Base-by-base conservation (phyloP, 2,113 vertebrate species). In the Nestor notabilis region DNA sequence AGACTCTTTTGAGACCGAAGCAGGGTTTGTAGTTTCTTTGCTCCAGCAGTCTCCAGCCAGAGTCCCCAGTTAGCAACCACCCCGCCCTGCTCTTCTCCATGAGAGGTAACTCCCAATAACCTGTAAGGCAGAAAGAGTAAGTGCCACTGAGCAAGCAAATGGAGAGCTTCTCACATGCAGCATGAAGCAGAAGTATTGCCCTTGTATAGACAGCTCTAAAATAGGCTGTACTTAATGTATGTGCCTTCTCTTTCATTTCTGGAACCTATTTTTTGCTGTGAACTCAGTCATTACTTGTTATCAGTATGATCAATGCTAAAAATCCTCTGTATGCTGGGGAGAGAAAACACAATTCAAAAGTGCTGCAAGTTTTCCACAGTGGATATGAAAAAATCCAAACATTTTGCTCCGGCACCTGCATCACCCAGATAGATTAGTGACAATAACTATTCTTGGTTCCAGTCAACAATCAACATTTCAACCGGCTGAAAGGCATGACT, bases 401-500 rank as follows among this genome's bases (percentile, higher is more conserved):
- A 4, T 43, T 77, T 77, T 44, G 28, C 53, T 78, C 85, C 56
- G 33, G 50, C 53, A 71, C 61, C 56, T 87, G 53, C 63, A 64
- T 50, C 50, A 68, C 63, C 91, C 50, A 44, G 75, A 41, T 8
- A 76, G 37, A 56, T 82, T 55, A 79, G 28, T 44, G 58, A 66
- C n/a, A 35, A 82, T 47, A 87, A 76, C 12, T 35, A 31, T 43
- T 86, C 53, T 46, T 39, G 27, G n/a, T 83, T 77, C 60, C 46
- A 61, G 50, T 88, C 83, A 71, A 60, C 83, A 93, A 93, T 74
- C 78, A 69, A 55, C 46, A 83, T 76, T 93, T 91, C 82, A 74
- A 78, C 88, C 43, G 47, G 55, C 70, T 71, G 76, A 69, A 49
- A 78, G 74, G 61, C 49, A 55, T 0, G 1, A 53, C 39, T 47